These are phyloP conservation scores for Parnassius mnemosyne DNA, from an alignment of 2,888 invertebrate species.

Conservation along the genomic window DNA sequence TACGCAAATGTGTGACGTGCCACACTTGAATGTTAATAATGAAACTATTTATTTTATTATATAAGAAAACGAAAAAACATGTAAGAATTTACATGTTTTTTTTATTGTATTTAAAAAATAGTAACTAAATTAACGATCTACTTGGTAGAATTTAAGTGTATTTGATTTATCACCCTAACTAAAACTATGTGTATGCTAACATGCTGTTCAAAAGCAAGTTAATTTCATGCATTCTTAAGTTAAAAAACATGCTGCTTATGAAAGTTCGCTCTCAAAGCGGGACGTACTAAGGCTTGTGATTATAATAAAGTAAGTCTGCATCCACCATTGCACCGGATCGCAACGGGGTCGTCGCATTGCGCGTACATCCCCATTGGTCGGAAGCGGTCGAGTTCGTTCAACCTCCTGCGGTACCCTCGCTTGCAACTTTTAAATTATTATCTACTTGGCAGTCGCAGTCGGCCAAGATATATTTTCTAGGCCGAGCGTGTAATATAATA, in stretches of 20 bases:
- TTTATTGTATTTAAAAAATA: too few species aligned
- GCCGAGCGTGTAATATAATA: constrained; percentile 19
- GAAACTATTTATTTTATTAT: too few species aligned
- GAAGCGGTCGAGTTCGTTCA: constrained; percentile 23
- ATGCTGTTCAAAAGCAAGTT: too few species aligned
- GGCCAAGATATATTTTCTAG: constrained; percentile 24
- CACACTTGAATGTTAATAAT: too few species aligned
- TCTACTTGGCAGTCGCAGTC: constrained; percentile 25
- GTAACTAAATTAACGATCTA: too few species aligned
- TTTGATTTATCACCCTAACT: too few species aligned
- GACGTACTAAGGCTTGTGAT: constrained; percentile 12
- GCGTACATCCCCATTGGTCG: constrained; percentile 40
- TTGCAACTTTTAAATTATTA: constrained; percentile 27
- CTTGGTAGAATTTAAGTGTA: too few species aligned
- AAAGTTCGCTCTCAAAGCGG: constrained; percentile 9
- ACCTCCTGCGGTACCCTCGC: constrained; percentile 22
- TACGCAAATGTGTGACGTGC: too few species aligned
- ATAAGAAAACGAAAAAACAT: too few species aligned
- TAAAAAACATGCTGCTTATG: constrained; percentile 4
- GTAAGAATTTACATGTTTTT: too few species aligned
- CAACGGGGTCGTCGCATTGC: constrained; percentile 73
- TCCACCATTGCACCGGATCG: constrained; percentile 24
- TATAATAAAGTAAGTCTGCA: constrained; percentile 21
- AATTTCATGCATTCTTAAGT: not conserved
- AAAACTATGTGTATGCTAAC: too few species aligned